Conservation (phyloP, 2,113 vertebrate genomes). For the Taxidea taxus region DNA sequence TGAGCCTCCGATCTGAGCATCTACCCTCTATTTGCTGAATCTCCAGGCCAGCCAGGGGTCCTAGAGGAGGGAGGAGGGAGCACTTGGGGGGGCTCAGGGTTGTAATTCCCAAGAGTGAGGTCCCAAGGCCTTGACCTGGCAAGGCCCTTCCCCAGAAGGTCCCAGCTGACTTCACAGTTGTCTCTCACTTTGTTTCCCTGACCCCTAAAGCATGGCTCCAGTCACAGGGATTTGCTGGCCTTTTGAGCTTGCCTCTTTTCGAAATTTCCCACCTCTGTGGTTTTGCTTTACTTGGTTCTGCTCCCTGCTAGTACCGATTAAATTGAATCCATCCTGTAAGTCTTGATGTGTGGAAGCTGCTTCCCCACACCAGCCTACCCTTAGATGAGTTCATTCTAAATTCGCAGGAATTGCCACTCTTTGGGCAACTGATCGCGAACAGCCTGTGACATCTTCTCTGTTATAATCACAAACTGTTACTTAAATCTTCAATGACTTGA, state of each 20-base stretch:
- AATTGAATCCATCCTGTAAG: background rate
- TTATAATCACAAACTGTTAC: conserved; percentile 43
- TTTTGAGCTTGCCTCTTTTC: background rate
- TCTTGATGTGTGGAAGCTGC: background rate
- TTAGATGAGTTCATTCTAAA: conserved; percentile 1
- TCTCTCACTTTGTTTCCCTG: background rate
- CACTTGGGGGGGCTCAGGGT: background rate
- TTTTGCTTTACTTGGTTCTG: conserved; percentile 5
- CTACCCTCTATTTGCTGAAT: background rate
- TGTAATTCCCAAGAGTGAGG: background rate
- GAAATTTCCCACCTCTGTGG: background rate
- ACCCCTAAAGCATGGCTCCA: background rate
- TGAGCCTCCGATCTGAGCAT: background rate
- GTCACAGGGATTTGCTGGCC: background rate
- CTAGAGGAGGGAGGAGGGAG: background rate
- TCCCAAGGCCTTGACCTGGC: background rate
- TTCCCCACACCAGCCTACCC: background rate
- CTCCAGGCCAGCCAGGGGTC: background rate
- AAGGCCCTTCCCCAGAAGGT: background rate
- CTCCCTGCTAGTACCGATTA: background rate
- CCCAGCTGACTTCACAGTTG: background rate
- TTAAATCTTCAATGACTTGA: background rate
- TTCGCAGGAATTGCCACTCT: background rate
- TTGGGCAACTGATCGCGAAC: background rate
- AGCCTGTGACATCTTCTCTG: conserved; percentile 28